These are phyloP conservation scores for Pachyramphus minor DNA, from an alignment of 2,113 vertebrate genomes.

Conservation along the genomic window DNA sequence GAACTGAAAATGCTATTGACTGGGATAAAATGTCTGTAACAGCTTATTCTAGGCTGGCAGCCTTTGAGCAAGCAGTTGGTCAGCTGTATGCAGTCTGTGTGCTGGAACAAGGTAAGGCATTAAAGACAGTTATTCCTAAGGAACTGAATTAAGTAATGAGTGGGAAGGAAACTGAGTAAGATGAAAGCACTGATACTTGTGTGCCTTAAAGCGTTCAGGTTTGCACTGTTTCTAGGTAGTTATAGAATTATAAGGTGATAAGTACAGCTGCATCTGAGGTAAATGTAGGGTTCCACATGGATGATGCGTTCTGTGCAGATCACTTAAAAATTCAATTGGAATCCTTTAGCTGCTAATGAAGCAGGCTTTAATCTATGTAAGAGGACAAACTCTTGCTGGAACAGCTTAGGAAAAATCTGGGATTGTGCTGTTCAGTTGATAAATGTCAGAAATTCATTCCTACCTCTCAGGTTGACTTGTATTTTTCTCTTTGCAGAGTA, in stretches of 20 bases:
- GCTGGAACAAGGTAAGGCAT: not conserved
- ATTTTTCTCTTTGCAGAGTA: conserved; percentile 70
- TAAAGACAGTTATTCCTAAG: not conserved
- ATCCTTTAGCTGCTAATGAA: not conserved
- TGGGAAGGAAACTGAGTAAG: not conserved
- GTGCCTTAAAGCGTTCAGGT: not conserved
- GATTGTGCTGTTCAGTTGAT: not conserved
- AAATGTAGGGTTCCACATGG: not conserved
- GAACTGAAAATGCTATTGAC: not conserved
- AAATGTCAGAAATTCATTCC: not conserved
- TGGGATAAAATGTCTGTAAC: not conserved
- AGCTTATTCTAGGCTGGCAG: not conserved
- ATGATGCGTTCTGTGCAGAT: not conserved
- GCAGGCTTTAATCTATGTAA: not conserved
- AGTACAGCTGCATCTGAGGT: not conserved
- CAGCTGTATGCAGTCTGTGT: not conserved
- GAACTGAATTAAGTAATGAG: not conserved
- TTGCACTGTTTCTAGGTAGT: not conserved
- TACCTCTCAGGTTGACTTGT: not conserved
- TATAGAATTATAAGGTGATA: not conserved
- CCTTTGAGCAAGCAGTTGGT: not conserved
- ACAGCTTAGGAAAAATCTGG: not conserved
- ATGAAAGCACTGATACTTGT: not conserved
- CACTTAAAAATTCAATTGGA: not conserved
- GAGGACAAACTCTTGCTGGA: not conserved